Conservation (phyloP, 1,140 invertebrate species). For the Zophobas morio region DNA sequence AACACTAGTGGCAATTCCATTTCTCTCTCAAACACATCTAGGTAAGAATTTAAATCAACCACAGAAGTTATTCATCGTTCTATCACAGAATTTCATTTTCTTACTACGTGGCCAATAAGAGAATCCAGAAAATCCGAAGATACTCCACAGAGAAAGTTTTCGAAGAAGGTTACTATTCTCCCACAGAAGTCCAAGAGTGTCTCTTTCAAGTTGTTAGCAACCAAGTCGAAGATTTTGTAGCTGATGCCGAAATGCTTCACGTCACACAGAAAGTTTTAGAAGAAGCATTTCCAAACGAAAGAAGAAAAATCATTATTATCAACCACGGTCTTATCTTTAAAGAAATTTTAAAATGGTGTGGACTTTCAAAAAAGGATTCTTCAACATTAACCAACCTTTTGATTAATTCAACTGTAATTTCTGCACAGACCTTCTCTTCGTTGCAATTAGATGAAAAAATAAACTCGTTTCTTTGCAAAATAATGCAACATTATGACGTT, state of each 20-base stretch:
- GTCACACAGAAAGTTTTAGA: neutral
- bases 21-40: neutral
- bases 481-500: no score
- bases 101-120: neutral
- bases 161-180: neutral
- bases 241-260: neutral
- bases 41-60: neutral
- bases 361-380: no score
- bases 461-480: no score
- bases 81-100: neutral
- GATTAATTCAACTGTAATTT: no score
- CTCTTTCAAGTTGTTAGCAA: neutral
- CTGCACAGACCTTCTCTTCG: no score
- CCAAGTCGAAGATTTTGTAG: neutral
- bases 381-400: no score
- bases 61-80: neutral
- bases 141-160: conserved; percentile 7
- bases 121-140: neutral
- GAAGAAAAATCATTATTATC: neutral
- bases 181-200: neutral
- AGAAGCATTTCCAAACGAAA: neutral
- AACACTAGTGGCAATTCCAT: neutral
- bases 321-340: neutral
- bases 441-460: no score
- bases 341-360: no score